A percentile compares a stretch with the other conserved stretches of the same genome.
Conservation (phyloP, 2,888 invertebrate species). For the Drosophila kambysellisi region DNA sequence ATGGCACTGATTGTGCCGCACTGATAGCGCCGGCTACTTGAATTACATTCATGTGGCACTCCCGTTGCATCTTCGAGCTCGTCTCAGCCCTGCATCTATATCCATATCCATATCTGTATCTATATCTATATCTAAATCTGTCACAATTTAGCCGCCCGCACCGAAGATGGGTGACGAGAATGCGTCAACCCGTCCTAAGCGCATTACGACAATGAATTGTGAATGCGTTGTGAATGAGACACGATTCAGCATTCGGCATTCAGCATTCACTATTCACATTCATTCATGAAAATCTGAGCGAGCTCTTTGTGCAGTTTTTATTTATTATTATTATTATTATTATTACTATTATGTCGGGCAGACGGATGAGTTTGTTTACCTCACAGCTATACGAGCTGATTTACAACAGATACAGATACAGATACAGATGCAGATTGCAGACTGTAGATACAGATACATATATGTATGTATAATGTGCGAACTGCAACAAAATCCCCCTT, state of each 20-base stretch:
- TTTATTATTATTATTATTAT: background rate
- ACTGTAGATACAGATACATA: background rate
- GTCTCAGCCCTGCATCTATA: slow-evolving; percentile 4
- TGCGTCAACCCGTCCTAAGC: slow-evolving; percentile 59
- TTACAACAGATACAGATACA: slow-evolving; percentile 22
- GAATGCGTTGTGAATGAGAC: slow-evolving; percentile 25
- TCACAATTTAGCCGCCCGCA: slow-evolving; percentile 48
- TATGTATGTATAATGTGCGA: slow-evolving; percentile 44
- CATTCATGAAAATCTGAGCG: slow-evolving; percentile 58
- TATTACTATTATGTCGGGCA: slow-evolving; percentile 39
- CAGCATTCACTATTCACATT: slow-evolving; percentile 32
- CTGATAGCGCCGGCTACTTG: slow-evolving; percentile 66
- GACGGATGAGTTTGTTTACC: slow-evolving; percentile 68
- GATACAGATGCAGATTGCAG: background rate
- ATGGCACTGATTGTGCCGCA: slow-evolving; percentile 67
- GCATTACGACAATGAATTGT: slow-evolving; percentile 65
- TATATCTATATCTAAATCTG: slow-evolving; percentile 15
- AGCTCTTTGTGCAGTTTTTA: slow-evolving; percentile 48
- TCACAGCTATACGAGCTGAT: slow-evolving; percentile 39
- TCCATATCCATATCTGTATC: background rate
- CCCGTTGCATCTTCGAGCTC: slow-evolving; percentile 2
- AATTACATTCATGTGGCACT: slow-evolving; percentile 63
- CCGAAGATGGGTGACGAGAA: slow-evolving; percentile 26
- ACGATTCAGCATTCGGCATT: slow-evolving; percentile 28
- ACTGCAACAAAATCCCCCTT: slow-evolving; percentile 23